Base-by-base conservation (phyloP, 2,113 vertebrate genomes). In the Gorsachius goisagi region DNA sequence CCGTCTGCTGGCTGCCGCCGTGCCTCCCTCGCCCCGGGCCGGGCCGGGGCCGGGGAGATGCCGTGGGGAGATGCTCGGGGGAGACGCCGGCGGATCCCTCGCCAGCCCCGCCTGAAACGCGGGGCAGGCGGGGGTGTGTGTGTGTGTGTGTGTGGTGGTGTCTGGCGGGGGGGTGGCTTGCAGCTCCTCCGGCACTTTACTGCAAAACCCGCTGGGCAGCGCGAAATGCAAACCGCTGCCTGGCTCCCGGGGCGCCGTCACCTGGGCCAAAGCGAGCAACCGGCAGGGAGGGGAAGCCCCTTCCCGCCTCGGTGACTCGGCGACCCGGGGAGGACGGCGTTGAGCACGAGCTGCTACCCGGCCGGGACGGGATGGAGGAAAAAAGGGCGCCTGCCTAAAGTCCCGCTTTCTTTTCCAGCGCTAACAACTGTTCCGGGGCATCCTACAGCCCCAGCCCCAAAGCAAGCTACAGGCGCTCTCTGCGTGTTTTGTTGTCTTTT, bases 1-100 rank as follows among this genome's bases (percentile, higher is more conserved):
- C 99, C 99, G 99, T 98, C 99, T 99, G 97, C 98, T 99, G 99
- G 99, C 93, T 82, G 94, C 92, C 64, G 60, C 69, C 35, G 67
- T 2, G 30, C 11, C 47, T 66, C 82, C 92, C 26, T 85, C 82
- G 12, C 27, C 56, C 28, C 21, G 17, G 6, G 12, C 52, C 53
- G 30, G 60, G 19, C 37, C 30, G 6, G 8, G 59, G 49, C 47
- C 22, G 32, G 56, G 74, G 74, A 26, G 52, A 60, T 72, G 69
- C 73, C 16, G 4, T 9, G 37, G 41, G 64, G 63, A 45, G 62
- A 47, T 28, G 37, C n/a, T 30, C 32, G 5, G 9, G 44, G 32
- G 16, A 49, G 39, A 69, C 44, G 37, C n/a, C 21, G 47, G 14
- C 21, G 35, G 44, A 30, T 10, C 27, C 28, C 52, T 32, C 47